These are phyloP conservation scores for Heliothis subflexa DNA, from an alignment of 1,140 invertebrate genomes.

Conservation along the genomic window DNA sequence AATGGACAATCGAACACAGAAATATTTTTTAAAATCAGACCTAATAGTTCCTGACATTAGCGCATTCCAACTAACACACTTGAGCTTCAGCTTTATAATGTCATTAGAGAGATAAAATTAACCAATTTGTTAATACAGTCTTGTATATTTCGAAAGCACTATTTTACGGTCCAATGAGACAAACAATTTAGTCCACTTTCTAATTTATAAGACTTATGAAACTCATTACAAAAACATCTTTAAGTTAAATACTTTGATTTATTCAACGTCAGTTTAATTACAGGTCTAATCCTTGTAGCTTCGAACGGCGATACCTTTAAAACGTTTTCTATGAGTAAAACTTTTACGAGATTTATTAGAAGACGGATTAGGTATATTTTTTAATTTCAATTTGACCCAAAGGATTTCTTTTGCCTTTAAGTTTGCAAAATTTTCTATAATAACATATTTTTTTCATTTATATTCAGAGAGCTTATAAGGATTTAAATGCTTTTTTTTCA, in stretches of 20 bases:
- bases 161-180: not conserved
- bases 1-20: not conserved
- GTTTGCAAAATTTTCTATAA: too few relatives aligned
- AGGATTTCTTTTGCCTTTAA: not conserved
- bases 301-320: not conserved
- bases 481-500: too few relatives aligned
- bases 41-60: too few relatives aligned
- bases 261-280: not conserved
- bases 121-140: not conserved
- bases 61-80: too few relatives aligned
- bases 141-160: not conserved
- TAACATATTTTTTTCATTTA: too few relatives aligned
- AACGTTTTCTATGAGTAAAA: not conserved
- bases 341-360: not conserved
- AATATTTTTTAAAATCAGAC: not conserved
- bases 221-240: not conserved
- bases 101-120: too few relatives aligned
- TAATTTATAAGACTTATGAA: not conserved
- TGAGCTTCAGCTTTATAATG: too few relatives aligned
- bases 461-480: too few relatives aligned
- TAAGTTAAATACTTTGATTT: conserved; percentile 5
- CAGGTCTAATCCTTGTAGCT: not conserved
- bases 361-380: conserved; percentile 4
- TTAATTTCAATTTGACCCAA: not conserved
- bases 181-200: not conserved